phyloP scores from a whole-genome alignment of 2,113 vertebrate genomes.

The Phoenicopterus ruber region DNA sequence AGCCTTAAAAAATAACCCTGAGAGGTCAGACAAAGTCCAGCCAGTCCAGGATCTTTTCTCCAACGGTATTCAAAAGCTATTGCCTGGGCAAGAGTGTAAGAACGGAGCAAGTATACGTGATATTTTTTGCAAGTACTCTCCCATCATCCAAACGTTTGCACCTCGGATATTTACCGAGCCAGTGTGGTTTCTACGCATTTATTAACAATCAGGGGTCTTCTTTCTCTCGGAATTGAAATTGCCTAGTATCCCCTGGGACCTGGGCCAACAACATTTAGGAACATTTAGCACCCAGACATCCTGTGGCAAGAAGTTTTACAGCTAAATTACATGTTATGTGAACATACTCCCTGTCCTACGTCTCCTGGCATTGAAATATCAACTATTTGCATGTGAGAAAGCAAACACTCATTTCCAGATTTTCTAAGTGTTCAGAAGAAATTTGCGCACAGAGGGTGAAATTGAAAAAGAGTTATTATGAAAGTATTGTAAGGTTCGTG shows the following conservation, averaged over 20 bases:
- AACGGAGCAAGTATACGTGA: accelerated
- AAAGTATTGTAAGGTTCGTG: background rate
- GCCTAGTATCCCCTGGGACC: background rate
- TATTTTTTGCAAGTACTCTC: background rate
- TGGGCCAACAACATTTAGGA: background rate
- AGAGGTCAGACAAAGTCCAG: background rate
- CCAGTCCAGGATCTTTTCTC: background rate
- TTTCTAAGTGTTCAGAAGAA: background rate
- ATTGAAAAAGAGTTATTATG: background rate
- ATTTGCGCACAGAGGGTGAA: background rate
- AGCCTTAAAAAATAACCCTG: background rate
- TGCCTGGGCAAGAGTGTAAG: background rate
- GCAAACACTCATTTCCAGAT: background rate
- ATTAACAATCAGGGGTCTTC: background rate
- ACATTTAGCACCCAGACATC: background rate
- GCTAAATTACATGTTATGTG: background rate
- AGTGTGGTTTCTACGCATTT: background rate
- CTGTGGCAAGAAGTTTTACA: background rate
- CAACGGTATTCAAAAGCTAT: background rate
- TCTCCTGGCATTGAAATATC: background rate
- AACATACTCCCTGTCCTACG: accelerated
- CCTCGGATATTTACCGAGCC: background rate
- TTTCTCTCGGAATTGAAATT: background rate
- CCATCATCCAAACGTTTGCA: background rate
- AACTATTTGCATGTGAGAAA: background rate